Evolutionary conservation across 2,888 invertebrate genomes (phyloP), one percentile per base, ranked within the genome.

Genomic region (Hartigia nigra): DNA sequence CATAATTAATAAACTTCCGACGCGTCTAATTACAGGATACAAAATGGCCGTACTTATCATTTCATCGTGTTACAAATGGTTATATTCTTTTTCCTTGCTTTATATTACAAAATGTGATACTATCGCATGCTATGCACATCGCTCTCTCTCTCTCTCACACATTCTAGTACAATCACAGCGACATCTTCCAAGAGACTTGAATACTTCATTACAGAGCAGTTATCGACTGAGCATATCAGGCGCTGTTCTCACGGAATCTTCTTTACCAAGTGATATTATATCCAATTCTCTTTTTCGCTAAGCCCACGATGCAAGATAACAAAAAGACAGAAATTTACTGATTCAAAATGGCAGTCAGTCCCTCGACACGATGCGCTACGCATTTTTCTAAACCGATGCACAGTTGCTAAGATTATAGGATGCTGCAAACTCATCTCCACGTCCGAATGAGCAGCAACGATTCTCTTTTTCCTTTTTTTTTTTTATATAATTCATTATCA

Each of bases 31-130:
- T 23, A 55, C 23, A 55, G 23, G 39, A 55, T 23, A 55, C 23
- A 55, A 23, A 5, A 5, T 55, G 39, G 39, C 23, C 23, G 39
- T 5, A 55, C 39, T 55, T 5, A 55, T 55, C 39, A 14, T 55
- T 55, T 23, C 39, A 55, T 55, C 72, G 77, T 85, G 86, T 89
- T 90, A 90, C 86, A 89, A 89, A 90, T 87, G 89, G 84, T 89
- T 90, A 90, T 89, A 88, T 89, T 86, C 86, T 84, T 35, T 14
- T 55, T 76, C 76, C 72, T 89, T 81, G 82, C 75, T 88, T 87
- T 86, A 88, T 88, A 80, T 89, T 90, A 90, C 88, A 90, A 90
- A 90, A 89, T 32, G 72, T 32, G 31, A 72, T 32, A 72, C 72
- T 12, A 31, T 32, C 72, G 72, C 72, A 12, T 31, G 12, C 31